Evolutionary conservation across 2,113 vertebrate genomes (phyloP).

Genomic region (Gymnobelideus leadbeateri): DNA sequence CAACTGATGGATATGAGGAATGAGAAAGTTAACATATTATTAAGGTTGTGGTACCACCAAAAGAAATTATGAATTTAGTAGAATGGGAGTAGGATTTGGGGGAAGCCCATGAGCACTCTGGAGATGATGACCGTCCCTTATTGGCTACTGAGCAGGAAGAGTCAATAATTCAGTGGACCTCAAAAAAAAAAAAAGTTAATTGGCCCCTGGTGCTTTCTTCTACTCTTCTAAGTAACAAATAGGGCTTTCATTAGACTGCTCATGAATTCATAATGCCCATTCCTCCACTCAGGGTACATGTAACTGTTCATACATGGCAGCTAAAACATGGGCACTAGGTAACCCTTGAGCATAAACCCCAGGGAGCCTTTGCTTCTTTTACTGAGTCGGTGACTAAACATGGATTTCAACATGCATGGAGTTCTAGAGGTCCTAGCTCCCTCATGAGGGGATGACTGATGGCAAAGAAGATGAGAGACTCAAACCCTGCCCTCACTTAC

Average conservation of each 20-base stretch:
- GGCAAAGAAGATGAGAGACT: not conserved
- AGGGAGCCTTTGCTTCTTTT: not conserved
- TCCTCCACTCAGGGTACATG: not conserved
- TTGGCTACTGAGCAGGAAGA: too few relatives aligned
- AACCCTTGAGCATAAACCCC: too few relatives aligned
- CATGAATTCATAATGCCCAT: not conserved
- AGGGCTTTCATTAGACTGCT: not conserved
- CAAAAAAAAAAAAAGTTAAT: not conserved
- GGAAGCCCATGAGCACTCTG: too few relatives aligned
- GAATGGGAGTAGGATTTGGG: too few relatives aligned
- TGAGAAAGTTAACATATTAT: not conserved
- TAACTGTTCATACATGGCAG: not conserved
- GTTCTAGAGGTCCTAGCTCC: not conserved
- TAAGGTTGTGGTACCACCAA: not conserved
- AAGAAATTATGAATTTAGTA: too few relatives aligned
- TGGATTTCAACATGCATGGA: not conserved
- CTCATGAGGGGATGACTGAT: not conserved
- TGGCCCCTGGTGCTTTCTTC: not conserved
- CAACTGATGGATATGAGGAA: not conserved
- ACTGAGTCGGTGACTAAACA: too few relatives aligned
- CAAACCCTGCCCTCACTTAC: not conserved
- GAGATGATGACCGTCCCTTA: too few relatives aligned
- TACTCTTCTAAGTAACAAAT: not conserved
- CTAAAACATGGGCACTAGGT: not conserved
- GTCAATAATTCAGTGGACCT: too few relatives aligned